Conservation (phyloP, 2,888 invertebrate species). For the Saturnia pavonia region DNA sequence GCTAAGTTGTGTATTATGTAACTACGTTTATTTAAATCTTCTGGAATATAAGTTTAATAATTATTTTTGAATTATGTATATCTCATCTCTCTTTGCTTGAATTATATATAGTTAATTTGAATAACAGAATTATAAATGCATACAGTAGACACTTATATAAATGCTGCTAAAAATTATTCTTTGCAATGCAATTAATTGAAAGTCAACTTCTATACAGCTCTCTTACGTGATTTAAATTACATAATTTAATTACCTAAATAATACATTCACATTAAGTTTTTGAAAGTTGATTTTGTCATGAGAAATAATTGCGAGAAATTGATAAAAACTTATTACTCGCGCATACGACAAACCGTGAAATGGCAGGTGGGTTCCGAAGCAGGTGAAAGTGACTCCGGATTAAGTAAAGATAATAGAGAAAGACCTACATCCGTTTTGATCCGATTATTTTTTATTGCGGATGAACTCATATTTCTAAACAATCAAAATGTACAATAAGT, state of each 20-base stretch:
- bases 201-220: not conserved
- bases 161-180: no score
- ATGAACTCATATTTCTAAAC: not conserved
- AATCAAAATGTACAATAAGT: not conserved
- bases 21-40: not conserved
- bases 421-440: conserved; percentile 61
- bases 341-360: conserved; percentile 48
- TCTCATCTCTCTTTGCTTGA: not conserved
- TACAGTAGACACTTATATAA: no score
- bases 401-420: conserved; percentile 29
- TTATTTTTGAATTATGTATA: not conserved
- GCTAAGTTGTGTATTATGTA: no score
- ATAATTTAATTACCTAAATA: not conserved
- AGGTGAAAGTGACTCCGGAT: conserved; percentile 65
- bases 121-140: no score
- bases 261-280: not conserved
- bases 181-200: not conserved
- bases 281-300: conserved; percentile 23
- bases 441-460: conserved; percentile 29
- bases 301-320: conserved; percentile 38
- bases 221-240: not conserved
- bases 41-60: not conserved
- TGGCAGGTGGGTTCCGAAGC: conserved; percentile 50
- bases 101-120: no score
- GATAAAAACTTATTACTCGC: conserved; percentile 37